Base-by-base conservation (phyloP, 2,888 invertebrate genomes). In the Ennomos fuscantarius region DNA sequence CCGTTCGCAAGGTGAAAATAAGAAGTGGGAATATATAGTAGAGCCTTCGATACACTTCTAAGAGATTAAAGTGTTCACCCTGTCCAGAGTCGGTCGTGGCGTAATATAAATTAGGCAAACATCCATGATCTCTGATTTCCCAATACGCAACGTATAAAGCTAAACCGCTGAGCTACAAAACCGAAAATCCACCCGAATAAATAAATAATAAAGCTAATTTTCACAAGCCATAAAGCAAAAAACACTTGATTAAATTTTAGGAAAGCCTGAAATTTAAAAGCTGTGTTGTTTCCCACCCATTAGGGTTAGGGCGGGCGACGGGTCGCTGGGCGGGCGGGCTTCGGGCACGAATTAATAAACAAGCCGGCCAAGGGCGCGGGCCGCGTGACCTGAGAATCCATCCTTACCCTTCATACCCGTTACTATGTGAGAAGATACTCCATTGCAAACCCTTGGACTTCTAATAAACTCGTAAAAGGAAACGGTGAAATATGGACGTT, bases 21-120 rank as follows among this genome's bases (percentile, higher is more conserved):
- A 89, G 87, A 87, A 89, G 83, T 84, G 83, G 81, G 80, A 87
- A 89, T 88, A 89, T 88, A 89, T 89, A 86, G 84, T 85, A 82
- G 79, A 81, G 82, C 80, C 84, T 84, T 76, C 78, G 86, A 87
- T 89, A 92, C 87, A 90, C 86, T 90, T 81, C 69, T 78, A 80
- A 81, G 74, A 90, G 89, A 92, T 93, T 91, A 92, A 92, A 92
- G 86, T 87, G 84, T 87, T 84, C 74, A 65, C 65, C 65, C 65
- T 70, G 70, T 66, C 62, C 59, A 74, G 82, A 81, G 79, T 83
- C 79, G 76, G 70, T 68, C 73, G 76, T 74, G 70, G 39, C 35
- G 32, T 75, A 80, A 84, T 83, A 84, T 88, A 87, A 84, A 89
- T 88, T 86, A 86, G 72, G 76, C 73, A 77, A 82, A 82, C 74